Base-by-base conservation (phyloP, 2,797 vertebrate genomes). In the Clarias fuscus region DNA sequence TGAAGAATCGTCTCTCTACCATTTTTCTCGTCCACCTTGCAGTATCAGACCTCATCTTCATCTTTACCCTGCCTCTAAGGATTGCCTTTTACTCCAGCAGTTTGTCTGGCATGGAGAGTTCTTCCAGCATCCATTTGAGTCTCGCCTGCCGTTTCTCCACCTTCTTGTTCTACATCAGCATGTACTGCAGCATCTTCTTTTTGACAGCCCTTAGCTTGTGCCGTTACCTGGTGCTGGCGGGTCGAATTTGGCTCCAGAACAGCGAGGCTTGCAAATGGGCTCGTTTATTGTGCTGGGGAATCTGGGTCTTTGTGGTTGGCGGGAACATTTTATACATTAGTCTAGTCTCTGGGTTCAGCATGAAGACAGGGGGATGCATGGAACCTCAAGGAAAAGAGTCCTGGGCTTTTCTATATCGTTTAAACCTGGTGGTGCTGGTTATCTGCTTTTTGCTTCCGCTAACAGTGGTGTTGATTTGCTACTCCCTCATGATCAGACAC, bases 141-240 rank as follows among this genome's bases (percentile, higher is more conserved):
- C 22, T 87, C 1, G 43, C 86, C 14, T 91, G 91, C 62, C 84
- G 89, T 15, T 33, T 90, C 71, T 88, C 86, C 33, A 85, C 89
- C 58, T 91, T 88, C 77, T 53, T 89, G 11, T 91, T 92, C 81
- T 91, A 92, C 37, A 88, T 91, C 64, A 91, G 88, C 84, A 90
- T 92, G 90, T 92, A 91, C 76, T 90, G 90, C 85, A 91, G 90
- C 30, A 91, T 91, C 64, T 87, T 90, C 30, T 91, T 92, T 82
- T 87, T 92, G 73, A 88, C 87, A 17, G 88, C 90, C 15, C 84
- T 92, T 6, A 91, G 91, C 62, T 30, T 90, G 7, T 88, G 88
- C 22, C 91, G 91, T 11, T 91, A 87, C 72, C 84, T 92, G 85
- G 87, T 87, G 13, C 64, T 90, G 2, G 83, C 68, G 0, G 85